phyloP scores from a whole-genome alignment of 2,113 vertebrate species.

The Aythya baeri region DNA sequence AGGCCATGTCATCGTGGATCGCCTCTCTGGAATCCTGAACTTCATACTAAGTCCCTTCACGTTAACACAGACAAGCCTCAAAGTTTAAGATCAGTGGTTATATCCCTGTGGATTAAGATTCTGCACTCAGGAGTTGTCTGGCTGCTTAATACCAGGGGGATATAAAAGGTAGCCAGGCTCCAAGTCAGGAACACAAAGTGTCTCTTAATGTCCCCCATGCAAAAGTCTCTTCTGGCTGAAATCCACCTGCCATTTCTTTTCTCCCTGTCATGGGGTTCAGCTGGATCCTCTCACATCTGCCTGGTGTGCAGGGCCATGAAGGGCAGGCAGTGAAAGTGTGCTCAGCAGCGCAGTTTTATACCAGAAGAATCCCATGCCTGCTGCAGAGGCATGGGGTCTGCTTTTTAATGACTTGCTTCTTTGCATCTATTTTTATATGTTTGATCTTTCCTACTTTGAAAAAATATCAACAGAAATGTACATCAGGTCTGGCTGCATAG shows the following conservation, averaged over 20 bases:
- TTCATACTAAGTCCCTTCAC: neutral
- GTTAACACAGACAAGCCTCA: neutral
- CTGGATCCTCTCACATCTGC: neutral
- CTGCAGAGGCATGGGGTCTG: neutral
- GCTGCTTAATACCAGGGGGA: neutral
- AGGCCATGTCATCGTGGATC: neutral
- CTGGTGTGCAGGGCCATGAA: neutral
- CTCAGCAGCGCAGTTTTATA: neutral
- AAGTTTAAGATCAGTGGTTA: neutral
- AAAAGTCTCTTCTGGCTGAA: neutral
- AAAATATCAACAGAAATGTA: conserved; percentile 13
- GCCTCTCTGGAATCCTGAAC: neutral
- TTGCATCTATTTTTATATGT: conserved; percentile 36
- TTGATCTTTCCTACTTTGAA: conserved; percentile 42
- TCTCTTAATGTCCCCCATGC: neutral
- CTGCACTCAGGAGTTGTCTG: neutral
- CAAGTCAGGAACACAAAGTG: neutral
- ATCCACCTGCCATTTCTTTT: neutral
- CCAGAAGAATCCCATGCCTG: neutral
- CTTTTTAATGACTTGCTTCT: conserved; percentile 6
- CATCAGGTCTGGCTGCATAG: neutral
- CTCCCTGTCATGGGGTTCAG: neutral
- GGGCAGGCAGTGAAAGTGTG: neutral
- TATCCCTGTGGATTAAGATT: neutral
- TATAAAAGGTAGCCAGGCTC: neutral